These are phyloP conservation scores for Bombus balteatus DNA, from an alignment of 1,140 invertebrate genomes.

Conservation along the genomic window DNA sequence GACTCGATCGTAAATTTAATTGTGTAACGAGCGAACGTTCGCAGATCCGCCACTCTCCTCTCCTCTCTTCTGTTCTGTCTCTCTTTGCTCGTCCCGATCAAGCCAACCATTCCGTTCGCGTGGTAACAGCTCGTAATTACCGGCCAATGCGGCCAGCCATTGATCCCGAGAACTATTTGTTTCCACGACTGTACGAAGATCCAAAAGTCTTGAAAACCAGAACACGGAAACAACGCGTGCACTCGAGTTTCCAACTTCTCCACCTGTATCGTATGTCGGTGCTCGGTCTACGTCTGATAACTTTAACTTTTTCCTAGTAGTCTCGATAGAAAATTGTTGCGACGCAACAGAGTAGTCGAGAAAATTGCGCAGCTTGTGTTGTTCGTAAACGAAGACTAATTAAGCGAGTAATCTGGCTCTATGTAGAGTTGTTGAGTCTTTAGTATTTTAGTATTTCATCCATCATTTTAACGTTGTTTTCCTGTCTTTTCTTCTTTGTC, in stretches of 20 bases:
- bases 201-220: conserved; percentile 35
- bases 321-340: too few species aligned
- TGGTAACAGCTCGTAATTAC: conserved; percentile 69
- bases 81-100: conserved; percentile 16
- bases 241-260: conserved; percentile 39
- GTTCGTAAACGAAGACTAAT: too few species aligned
- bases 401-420: too few species aligned
- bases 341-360: too few species aligned
- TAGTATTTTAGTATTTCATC: too few species aligned
- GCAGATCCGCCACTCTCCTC: conserved; percentile 53
- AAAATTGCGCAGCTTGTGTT: too few species aligned
- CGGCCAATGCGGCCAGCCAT: conserved; percentile 60
- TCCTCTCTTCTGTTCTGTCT: conserved; percentile 5
- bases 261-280: background rate
- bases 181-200: conserved; percentile 54
- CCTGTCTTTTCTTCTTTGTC: too few species aligned
- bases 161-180: conserved; percentile 61
- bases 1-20: conserved; percentile 79
- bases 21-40: conserved; percentile 74
- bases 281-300: background rate
- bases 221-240: conserved; percentile 33
- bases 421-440: too few species aligned
- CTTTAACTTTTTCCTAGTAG: too few species aligned
- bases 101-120: conserved; percentile 32
- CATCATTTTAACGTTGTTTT: too few species aligned